Evolutionary conservation across 1,140 invertebrate species (phyloP), one percentile per base, ranked within the genome.

Genomic region (Trichogramma pretiosum): DNA sequence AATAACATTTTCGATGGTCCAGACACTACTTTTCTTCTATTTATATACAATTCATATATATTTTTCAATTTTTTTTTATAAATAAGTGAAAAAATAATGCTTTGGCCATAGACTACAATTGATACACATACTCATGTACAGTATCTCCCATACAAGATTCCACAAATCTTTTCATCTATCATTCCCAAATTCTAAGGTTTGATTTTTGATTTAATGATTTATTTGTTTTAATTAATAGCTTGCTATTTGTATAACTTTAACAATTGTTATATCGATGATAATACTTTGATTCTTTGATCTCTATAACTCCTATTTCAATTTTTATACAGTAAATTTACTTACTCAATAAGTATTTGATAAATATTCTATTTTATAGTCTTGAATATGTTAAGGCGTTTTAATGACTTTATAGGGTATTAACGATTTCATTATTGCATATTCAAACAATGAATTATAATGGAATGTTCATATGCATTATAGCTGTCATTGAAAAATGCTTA

Each of bases 1-100:
- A 37, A 35, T 38, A 46, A 47, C 44, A 38, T 30, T 44, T 47
- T 38, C 35, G 24, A 40, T 48, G 5, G 32, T 48, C 45, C 39
- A 48, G 36, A 43, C 30, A 45, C 42, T 45, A 49, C 45, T n/a
- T n/a, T 14, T 18, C 23, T 33, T 34, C 33, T 54, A 50, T 35
- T 33, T 36, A 54, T 53, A 47, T 53, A 59, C 55, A 55, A 23
- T 59, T 37, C 33, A 37, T 40, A 18, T 14, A 28, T 19, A 44
- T 45, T 56, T 43, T 34, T 54, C 35, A 48, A 41, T 58, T 60
- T 45, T 46, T 56, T 46, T 53, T 55, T 66, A 64, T 59, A 62
- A 65, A 62, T 65, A 61, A 65, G 64, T 68, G 65, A 62, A 69
- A 70, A 70, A 70, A 70, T 70, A 70, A 67, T 68, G 62, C 63